Evolutionary conservation across 2,888 invertebrate genomes (phyloP), one percentile per base, ranked within the genome.

Genomic region (Syrista parreyssii): DNA sequence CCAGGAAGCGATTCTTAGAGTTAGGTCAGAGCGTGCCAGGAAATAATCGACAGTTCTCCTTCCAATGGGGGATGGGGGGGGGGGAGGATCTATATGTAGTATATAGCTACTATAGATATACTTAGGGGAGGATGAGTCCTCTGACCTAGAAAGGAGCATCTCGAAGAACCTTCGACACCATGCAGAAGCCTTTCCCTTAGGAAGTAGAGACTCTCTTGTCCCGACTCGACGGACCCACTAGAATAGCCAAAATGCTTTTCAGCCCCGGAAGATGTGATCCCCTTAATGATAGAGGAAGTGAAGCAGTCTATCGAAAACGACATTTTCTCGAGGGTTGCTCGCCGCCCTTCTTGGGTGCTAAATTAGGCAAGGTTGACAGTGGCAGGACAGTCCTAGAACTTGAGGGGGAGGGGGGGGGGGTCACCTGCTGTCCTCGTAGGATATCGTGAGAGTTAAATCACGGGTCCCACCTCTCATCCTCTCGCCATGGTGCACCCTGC

Each of bases 401-500:
- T 40, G 40, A 0, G 36, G 36, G 36, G 23, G 0, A n/a, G 84
- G 80, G 84, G 85, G 84, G 71, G 84, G 80, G 84, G 85, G 84
- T 85, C 85, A 85, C 85, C 85, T 85, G 84, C 85, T 85, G 84
- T 84, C 85, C 84, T 78, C 84, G 80, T 85, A 81, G 81, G 74
- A 81, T 79, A 85, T 78, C 79, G 84, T 78, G 76, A 77, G 79
- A 77, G 82, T 83, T 86, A 82, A 85, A 84, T 84, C 86, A 84
- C 82, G 79, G 82, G 72, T 75, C 55, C 74, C 68, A 76, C 3
- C 75, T 11, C 74, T 76, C 78, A 31, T 77, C 74, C 75, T 75
- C 31, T 31, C 9, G 71, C 71, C 12, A 31, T 15, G 71, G 32
- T 31, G 55, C 55, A 55, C 55, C 55, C 23, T 55, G 23, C 23